Evolutionary conservation across 2,888 invertebrate species (phyloP).

Genomic region (Dysmachus trigonus): DNA sequence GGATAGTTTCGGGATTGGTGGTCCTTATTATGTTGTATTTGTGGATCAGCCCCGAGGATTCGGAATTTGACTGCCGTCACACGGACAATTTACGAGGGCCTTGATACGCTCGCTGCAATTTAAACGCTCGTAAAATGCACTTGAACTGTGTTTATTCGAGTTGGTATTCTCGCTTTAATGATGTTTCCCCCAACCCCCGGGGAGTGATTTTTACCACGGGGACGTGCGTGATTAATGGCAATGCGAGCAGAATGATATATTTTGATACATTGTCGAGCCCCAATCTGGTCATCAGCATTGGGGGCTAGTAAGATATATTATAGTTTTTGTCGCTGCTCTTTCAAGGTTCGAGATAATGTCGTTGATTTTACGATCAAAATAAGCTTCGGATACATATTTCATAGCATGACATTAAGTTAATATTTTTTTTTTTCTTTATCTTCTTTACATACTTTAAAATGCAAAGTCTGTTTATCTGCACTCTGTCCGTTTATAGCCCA

Average conservation of each 20-base stretch:
- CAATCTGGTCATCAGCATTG: neutral
- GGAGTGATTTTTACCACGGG: neutral
- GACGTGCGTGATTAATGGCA: neutral
- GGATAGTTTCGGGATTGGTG: neutral
- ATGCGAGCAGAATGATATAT: neutral
- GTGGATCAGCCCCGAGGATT: conserved; percentile 25
- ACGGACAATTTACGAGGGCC: conserved; percentile 32
- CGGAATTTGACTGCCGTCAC: conserved; percentile 10
- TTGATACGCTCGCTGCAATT: conserved; percentile 34
- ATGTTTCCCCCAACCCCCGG: neutral
- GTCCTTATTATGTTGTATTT: conserved; percentile 38
- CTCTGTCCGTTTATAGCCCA: no score
- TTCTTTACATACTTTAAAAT: neutral
- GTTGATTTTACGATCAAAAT: neutral
- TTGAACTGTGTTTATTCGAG: conserved; percentile 20
- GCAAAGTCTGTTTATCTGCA: no score
- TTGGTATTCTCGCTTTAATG: conserved; percentile 3
- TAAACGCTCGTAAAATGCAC: conserved; percentile 28
- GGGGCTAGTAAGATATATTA: neutral
- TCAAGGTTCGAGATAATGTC: neutral
- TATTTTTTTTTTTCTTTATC: neutral
- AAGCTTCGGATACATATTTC: neutral
- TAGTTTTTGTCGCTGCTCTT: neutral
- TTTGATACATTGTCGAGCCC: neutral
- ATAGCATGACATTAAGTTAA: neutral